Conservation (phyloP, 2,888 invertebrate species). For the Pachydiplax longipennis region DNA sequence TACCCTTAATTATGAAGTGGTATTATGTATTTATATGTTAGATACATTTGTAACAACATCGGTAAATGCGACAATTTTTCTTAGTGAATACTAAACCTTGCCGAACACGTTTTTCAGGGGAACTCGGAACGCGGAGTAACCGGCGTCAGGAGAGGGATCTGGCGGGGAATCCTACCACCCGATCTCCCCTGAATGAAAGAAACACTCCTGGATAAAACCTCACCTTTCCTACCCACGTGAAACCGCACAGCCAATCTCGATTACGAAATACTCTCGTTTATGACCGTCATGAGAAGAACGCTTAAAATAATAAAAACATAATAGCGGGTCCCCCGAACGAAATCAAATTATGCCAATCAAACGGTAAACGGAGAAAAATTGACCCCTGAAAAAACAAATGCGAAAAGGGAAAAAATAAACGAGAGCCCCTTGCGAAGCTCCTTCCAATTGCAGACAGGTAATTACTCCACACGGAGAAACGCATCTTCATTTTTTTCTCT, state of each 20-base stretch:
- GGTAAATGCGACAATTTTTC: no score
- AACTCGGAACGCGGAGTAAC: not conserved
- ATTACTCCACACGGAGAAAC: not conserved
- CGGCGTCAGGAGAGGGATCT: not conserved
- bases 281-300: no score
- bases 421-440: not conserved
- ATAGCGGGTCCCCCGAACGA: not conserved
- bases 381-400: not conserved
- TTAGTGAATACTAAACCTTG: no score
- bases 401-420: not conserved
- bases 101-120: not conserved
- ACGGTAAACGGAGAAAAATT: not conserved
- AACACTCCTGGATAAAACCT: not conserved
- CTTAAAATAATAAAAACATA: not conserved
- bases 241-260: not conserved
- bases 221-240: not conserved
- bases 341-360: not conserved
- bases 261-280: no score
- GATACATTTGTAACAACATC: no score
- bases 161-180: not conserved
- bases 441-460: not conserved
- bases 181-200: not conserved
- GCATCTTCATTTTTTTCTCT: not conserved
- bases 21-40: no score
- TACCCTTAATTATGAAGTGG: no score